phyloP scores from a whole-genome alignment of 2,888 invertebrate genomes.

The Cylloceria caligata region DNA sequence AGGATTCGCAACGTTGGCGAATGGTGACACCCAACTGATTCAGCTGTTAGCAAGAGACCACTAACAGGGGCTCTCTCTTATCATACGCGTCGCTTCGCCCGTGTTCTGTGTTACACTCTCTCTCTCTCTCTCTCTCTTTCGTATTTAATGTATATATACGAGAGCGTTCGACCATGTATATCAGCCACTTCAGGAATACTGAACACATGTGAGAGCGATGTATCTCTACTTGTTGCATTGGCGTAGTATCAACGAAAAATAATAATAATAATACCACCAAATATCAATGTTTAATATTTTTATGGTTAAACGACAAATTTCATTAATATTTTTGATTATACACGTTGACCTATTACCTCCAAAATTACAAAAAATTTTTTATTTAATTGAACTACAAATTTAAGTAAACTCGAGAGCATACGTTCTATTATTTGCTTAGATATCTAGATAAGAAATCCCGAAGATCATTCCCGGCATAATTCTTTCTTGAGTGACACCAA shows the following conservation, averaged over 20 bases:
- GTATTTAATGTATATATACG: conserved; percentile 31
- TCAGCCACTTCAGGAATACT: conserved; percentile 43
- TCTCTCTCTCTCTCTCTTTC: conserved; percentile 24
- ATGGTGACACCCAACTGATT: conserved; percentile 78
- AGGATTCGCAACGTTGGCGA: conserved; percentile 66
- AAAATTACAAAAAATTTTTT: too few species aligned
- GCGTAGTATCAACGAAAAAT: conserved; percentile 40
- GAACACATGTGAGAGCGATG: conserved; percentile 23
- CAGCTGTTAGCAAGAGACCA: conserved; percentile 76
- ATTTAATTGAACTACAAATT: too few species aligned
- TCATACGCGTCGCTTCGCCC: conserved; percentile 58
- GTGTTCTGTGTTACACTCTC: conserved; percentile 27
- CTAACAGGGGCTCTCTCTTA: conserved; percentile 75
- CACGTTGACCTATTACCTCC: too few species aligned
- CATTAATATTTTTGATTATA: too few species aligned
- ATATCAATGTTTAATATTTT: not conserved
- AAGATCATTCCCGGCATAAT: not conserved
- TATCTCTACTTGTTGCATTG: conserved; percentile 46
- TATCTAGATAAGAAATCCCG: too few species aligned
- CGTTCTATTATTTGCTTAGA: too few species aligned
- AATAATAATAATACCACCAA: conserved; percentile 25
- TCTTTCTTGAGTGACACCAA: not conserved
- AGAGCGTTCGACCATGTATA: conserved; percentile 55
- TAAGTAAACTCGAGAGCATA: too few species aligned
- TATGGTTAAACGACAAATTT: not conserved